Base-by-base conservation (phyloP, 53 echinoderm and acorn worm genomes). In the Paracentrotus lividus region DNA sequence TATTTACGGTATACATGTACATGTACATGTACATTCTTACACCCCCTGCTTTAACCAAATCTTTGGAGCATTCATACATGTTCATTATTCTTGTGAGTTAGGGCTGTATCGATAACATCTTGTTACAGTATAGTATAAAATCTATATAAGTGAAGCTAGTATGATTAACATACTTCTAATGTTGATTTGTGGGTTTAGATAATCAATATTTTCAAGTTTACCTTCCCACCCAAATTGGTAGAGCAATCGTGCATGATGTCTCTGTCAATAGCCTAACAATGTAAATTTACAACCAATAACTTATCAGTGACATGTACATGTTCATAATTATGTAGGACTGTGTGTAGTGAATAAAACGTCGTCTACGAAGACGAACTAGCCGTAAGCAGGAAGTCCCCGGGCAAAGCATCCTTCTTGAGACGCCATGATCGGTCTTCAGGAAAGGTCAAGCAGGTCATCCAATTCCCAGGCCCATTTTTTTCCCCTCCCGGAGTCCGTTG, bases 371-470 rank as follows among this genome's bases (percentile, higher is more conserved):
- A 76, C 15, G 76, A 76, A n/a, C n/a, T n/a, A 42, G 31, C 38
- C 42, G 1, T 20, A 43, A 51, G 52, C 85, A 44, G 85, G 85
- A 85, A 85, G 85, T 85, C 85, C 85, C 49, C 29, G 52, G 85
- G 85, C 85, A 47, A 51, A 85, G 52, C 45, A 85, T 43, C 52
- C 13, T 51, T 51, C 85, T 85, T 51, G 52, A 85, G 85, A 85
- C 52, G 49, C 85, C 85, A 85, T 85, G 49, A 85, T 47, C 85
- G 21, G 29, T n/a, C 85, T 29, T 47, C 23, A 85, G 29, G 52
- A 76, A 86, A 86, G 56, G 56, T 86, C 86, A 86, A 86, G 55
- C 3, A 56, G 86, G 86, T 55, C 56, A 53, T 13, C 56, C 57
- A 2, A 36, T 86, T 86, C 56, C 86, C 86, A 86, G 86, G 86